Percentiles rank a stretch among this genome's conserved stretches.
Evolutionary conservation across 1,140 invertebrate genomes (phyloP).

Genomic region (Cardiocondyla obscurior): DNA sequence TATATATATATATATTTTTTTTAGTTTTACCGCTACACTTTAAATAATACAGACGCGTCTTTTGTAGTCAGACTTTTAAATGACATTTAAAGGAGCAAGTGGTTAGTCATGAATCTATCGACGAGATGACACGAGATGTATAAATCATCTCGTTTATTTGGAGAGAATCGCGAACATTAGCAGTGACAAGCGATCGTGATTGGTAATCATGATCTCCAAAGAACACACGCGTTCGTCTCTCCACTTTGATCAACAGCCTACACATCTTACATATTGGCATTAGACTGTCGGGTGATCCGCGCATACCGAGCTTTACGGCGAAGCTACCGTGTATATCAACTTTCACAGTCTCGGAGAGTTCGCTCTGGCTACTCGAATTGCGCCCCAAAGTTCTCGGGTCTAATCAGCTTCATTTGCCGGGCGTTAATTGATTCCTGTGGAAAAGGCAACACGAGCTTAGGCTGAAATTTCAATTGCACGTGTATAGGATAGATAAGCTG

Average conservation of each 20-base stretch:
- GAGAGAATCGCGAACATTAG: not conserved
- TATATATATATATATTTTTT: not conserved
- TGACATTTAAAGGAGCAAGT: constrained; percentile 12
- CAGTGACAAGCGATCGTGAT: constrained; percentile 7
- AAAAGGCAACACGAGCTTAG: not conserved
- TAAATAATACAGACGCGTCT: not conserved
- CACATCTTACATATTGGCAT: not conserved
- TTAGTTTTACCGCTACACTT: not conserved
- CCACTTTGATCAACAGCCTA: constrained; percentile 10
- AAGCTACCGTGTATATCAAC: constrained; percentile 16
- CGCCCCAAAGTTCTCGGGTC: constrained; percentile 27
- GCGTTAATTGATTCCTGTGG: constrained; percentile 33
- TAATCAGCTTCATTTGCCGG: constrained; percentile 16
- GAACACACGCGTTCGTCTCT: constrained; percentile 26
- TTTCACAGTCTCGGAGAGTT: constrained; percentile 34
- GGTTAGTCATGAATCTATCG: constrained; percentile 34
- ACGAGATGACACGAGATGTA: constrained; percentile 11
- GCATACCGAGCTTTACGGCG: not conserved
- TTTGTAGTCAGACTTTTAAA: not conserved
- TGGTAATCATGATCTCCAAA: constrained; percentile 24
- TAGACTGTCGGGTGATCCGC: not conserved
- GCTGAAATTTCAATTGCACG: constrained; percentile 32
- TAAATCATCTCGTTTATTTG: not conserved
- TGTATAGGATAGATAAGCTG: not conserved
- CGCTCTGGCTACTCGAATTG: constrained; percentile 1